Evolutionary conservation across 2,888 invertebrate species (phyloP), one percentile per base, ranked within the genome.

Genomic region (Dinocampus coccinellae): DNA sequence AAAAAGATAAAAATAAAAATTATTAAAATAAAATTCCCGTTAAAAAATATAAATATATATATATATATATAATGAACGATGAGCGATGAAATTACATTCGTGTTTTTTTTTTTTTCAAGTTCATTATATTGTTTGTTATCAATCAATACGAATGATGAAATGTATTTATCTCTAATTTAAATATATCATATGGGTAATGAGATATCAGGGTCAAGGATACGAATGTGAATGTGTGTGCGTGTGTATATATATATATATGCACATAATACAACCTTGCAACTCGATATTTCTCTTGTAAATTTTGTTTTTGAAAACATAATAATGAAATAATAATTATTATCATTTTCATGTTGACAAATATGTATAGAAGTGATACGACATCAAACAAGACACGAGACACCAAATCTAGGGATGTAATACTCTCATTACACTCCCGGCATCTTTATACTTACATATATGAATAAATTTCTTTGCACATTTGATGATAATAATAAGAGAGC

Each of bases 201-300:
- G 58, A 60, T 70, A 65, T 70, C 60, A 52, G 39, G 64, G 65
- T 65, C 65, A 70, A 65, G 65, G 65, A 65, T 65, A 29, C 22
- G 34, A 53, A 42, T 42, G 61, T 36, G 29, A 26, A n/a, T 20
- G 16, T 47, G 47, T 1, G 47, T 47, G 16, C 16, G 16, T 47
- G 7, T 29, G 7, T 29, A 29, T 7, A 29, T 7, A 29, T 7
- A 29, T 29, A 29, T 29, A 7, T 16, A 9, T 47, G 47, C 16
- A 16, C 6, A 26, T 53, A 16, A 52, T 53, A 47, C 60, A 65
- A 70, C 65, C 70, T 70, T 65, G 70, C 36, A 70, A 70, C 70
- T 52, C 52, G 70, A 70, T 65, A 70, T 70, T 70, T 29, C 36
- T 64, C 66, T 55, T n/a, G 57, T 26, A 66, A 57, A 57, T 66